A percentile compares a stretch with the other conserved stretches of the same genome.
phyloP scores from a whole-genome alignment of 1,140 invertebrate genomes.

The Sycobia sp. region DNA sequence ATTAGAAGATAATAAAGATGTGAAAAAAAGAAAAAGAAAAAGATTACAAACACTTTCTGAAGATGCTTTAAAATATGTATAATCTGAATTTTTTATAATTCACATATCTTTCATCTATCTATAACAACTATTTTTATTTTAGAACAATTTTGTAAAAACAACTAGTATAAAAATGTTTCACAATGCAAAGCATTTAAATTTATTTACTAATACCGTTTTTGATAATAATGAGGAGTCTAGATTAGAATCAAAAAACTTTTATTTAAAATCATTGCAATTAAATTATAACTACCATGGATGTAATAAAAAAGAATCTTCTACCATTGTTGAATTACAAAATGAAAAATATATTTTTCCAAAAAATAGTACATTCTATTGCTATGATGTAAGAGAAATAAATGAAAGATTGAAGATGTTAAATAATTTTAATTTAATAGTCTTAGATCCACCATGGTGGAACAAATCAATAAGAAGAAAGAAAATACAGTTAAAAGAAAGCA shows the following conservation, averaged over 20 bases:
- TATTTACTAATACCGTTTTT: slow-evolving; percentile 8
- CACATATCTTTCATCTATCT: neutral
- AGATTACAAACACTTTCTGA: slow-evolving; percentile 33
- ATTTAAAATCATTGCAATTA: slow-evolving; percentile 38
- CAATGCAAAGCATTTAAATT: neutral
- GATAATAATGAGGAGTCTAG: slow-evolving; percentile 55
- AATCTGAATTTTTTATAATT: neutral
- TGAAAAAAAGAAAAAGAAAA: slow-evolving; percentile 40
- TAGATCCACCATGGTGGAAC: slow-evolving; percentile 95
- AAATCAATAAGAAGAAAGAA: slow-evolving; percentile 86
- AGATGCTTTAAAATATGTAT: slow-evolving; percentile 42
- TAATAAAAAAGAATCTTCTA: slow-evolving; percentile 44
- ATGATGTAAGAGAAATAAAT: slow-evolving; percentile 56
- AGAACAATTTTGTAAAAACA: slow-evolving; percentile 22
- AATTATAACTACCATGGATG: slow-evolving; percentile 47
- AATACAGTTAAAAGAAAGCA: slow-evolving; percentile 55
- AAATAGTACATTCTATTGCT: slow-evolving; percentile 59
- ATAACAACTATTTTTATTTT: neutral
- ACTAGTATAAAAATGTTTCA: neutral
- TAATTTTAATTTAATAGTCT: slow-evolving; percentile 78
- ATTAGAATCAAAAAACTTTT: slow-evolving; percentile 47
- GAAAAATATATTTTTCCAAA: slow-evolving; percentile 58
- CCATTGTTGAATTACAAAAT: slow-evolving; percentile 44
- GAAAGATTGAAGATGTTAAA: slow-evolving; percentile 46
- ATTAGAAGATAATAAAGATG: neutral